Evolutionary conservation across 2,113 vertebrate species (phyloP).

Genomic region (Choloepus hoffmanni): DNA sequence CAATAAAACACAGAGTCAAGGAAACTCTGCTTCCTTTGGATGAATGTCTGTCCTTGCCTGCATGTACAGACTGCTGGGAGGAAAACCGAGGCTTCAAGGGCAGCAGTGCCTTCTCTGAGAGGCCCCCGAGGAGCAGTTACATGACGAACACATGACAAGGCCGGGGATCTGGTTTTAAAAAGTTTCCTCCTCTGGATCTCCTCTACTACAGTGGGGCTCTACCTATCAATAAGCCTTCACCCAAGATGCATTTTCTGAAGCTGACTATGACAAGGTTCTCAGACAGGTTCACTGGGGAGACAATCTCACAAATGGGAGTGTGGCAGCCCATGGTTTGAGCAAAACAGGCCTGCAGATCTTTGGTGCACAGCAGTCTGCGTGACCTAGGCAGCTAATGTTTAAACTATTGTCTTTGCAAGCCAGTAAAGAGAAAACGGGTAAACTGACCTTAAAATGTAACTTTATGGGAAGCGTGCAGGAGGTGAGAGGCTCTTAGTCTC

Average conservation of each 20-base stretch:
- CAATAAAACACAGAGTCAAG: constrained; percentile 22
- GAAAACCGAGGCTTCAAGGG: background rate
- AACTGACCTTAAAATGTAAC: too few species aligned
- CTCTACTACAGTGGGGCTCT: background rate
- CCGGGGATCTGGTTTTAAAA: background rate
- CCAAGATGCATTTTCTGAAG: constrained; percentile 23
- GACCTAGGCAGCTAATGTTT: too few species aligned
- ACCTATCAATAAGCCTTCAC: background rate
- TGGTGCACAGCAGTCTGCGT: too few species aligned
- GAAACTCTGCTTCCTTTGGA: constrained; percentile 36
- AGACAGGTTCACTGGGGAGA: background rate
- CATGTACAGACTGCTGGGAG: background rate
- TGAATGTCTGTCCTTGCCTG: constrained; percentile 13
- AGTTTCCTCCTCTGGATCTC: constrained; percentile 28
- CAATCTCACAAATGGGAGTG: background rate
- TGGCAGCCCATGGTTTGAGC: too few species aligned
- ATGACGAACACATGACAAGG: background rate
- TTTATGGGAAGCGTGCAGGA: too few species aligned
- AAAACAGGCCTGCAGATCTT: too few species aligned
- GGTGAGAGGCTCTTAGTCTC: too few species aligned
- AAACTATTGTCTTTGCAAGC: too few species aligned
- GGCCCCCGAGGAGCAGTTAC: background rate
- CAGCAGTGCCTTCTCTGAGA: background rate
- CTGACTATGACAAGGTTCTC: background rate
- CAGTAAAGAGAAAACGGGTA: too few species aligned